These are phyloP conservation scores for Diarsia brunnea DNA, from an alignment of 2,888 invertebrate species.

Conservation along the genomic window DNA sequence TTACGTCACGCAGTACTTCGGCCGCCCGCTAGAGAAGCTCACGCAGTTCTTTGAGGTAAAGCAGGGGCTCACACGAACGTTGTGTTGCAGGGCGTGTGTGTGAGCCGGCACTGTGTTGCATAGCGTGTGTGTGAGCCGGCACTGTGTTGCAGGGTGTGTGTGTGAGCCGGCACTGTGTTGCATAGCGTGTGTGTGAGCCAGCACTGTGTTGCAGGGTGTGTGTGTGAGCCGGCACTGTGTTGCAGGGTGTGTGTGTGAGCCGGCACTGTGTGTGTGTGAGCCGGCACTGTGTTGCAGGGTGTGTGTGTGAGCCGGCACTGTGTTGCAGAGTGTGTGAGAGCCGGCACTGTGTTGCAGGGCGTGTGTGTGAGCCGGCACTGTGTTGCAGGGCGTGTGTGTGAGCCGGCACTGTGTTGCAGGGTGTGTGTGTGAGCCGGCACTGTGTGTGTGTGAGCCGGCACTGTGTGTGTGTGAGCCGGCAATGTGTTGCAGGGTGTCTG, in stretches of 20 bases:
- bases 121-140: not conserved
- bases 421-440: slow-evolving; percentile 90
- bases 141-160: slow-evolving; percentile 85
- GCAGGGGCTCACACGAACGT: too few relatives aligned
- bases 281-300: slow-evolving; percentile 97
- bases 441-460: slow-evolving; percentile 84
- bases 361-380: not conserved
- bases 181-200: not conserved
- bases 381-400: slow-evolving; percentile 1
- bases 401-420: slow-evolving; percentile 19
- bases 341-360: not conserved
- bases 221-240: not conserved
- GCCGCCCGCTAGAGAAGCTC: slow-evolving; percentile 91
- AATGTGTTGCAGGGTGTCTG: not conserved
- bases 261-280: not conserved
- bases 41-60: slow-evolving; percentile 97
- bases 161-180: not conserved
- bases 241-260: slow-evolving; percentile 1
- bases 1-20: slow-evolving; percentile 98
- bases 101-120: not conserved
- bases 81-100: not conserved
- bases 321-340: not conserved
- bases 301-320: not conserved
- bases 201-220: not conserved
- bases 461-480: not conserved